A percentile compares a stretch with the other conserved stretches of the same genome.
phyloP scores from a whole-genome alignment of 2,888 invertebrate species.

The Drosophila paracracens region DNA sequence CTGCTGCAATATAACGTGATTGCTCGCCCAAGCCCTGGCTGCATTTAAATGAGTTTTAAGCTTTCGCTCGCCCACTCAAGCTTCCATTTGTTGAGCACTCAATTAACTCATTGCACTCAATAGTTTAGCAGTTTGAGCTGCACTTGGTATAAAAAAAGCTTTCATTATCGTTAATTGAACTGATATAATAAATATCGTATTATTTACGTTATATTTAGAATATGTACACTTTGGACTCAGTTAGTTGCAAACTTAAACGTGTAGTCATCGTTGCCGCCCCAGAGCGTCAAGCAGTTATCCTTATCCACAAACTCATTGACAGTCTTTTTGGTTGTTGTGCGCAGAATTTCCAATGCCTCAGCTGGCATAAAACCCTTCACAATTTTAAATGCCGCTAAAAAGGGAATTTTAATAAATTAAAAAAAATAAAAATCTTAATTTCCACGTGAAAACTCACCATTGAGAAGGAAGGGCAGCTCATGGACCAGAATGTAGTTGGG shows the following conservation, averaged over 20 bases:
- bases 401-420: neutral
- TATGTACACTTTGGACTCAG: conserved; percentile 10
- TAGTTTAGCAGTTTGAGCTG: conserved; percentile 11
- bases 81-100: neutral
- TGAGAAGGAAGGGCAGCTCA: conserved; percentile 97
- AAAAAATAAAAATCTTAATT: neutral
- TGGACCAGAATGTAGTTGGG: conserved; percentile 95
- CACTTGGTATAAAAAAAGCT: neutral
- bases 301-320: conserved; percentile 90
- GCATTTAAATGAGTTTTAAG: conserved; percentile 62
- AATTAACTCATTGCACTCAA: conserved; percentile 14
- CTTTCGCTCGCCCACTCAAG: neutral
- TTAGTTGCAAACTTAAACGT: conserved; percentile 87
- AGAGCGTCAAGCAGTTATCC: conserved; percentile 90
- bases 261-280: conserved; percentile 93
- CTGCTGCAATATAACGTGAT: conserved; percentile 69
- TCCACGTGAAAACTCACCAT: conserved; percentile 86
- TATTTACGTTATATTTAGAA: conserved; percentile 53
- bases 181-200: conserved; percentile 53
- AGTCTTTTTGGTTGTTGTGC: conserved; percentile 91
- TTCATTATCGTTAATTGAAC: neutral
- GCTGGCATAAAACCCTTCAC: conserved; percentile 94
- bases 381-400: conserved; percentile 94
- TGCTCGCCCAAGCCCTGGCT: conserved; percentile 34
- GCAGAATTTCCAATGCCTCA: conserved; percentile 94